Conservation (phyloP, 1,140 invertebrate species). For the Microplitis mediator region DNA sequence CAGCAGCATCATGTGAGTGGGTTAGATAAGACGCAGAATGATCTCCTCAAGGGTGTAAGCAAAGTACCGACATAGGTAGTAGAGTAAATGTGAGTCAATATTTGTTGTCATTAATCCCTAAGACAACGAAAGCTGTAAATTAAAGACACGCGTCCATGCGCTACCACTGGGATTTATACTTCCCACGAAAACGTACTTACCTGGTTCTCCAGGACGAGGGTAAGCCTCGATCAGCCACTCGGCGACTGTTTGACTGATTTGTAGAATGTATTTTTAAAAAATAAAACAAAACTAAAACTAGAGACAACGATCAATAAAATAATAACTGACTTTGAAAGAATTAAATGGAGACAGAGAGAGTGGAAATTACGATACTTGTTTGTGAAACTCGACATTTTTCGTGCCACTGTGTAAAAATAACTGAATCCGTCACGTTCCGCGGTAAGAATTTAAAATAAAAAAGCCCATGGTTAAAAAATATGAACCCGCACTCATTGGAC, state of each 20-base stretch:
- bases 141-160: conserved; percentile 22
- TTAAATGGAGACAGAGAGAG: background rate
- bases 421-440: too few species aligned
- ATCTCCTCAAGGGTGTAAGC: conserved; percentile 70
- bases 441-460: too few species aligned
- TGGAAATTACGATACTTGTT: background rate
- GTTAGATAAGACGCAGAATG: conserved; percentile 69
- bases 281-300: background rate
- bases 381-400: too few species aligned
- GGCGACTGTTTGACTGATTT: conserved; percentile 48
- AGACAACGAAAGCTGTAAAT: conserved; percentile 26
- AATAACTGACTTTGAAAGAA: background rate
- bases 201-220: conserved; percentile 37
- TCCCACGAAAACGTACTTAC: conserved; percentile 50
- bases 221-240: conserved; percentile 19
- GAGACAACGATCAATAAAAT: conserved; percentile 1
- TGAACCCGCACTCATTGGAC: background rate
- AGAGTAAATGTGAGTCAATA: conserved; percentile 23
- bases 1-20: conserved; percentile 69
- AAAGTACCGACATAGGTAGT: conserved; percentile 70
- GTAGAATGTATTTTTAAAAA: conserved; percentile 50
- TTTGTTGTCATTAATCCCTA: background rate
- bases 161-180: conserved; percentile 29
- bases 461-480: too few species aligned
- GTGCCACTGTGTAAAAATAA: too few species aligned